Base-by-base conservation (phyloP, 2,113 vertebrate species). In the Dolichallabes microphthalmus region DNA sequence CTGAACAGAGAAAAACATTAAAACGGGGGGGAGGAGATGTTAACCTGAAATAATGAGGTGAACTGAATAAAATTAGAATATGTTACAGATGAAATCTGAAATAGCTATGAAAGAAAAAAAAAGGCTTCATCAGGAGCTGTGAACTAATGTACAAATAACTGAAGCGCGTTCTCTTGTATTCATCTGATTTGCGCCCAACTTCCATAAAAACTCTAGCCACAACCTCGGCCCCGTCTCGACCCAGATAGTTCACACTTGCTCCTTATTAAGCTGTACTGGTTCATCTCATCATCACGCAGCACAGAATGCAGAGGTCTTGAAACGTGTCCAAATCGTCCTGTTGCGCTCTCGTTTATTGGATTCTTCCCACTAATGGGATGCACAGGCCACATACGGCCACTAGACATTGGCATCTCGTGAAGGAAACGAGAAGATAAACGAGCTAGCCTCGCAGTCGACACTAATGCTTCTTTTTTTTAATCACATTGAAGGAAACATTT, bases 291-390 rank as follows among this genome's bases (percentile, higher is more conserved):
- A 73, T 35, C 53, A 60, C 13, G 74, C 39, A 25, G 35, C 22
- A 27, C 69, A 83, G 53, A 75, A 55, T 35, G 77, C 77, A 64
- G 60, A 57, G 85, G 79, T 45, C 25, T 53, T 85, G 86, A 85
- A 69, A 30, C 12, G 32, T 53, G n/a, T 80, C 86, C 83, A 85
- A 22, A 19, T 39, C 27, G 52, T 53, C 61, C 39, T 61, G 83
- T 77, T 82, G 60, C 30, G 53, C 20, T 58, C 39, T 77, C 1
- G 15, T 79, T 69, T 82, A 87, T 77, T 80, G 86, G 69, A 81
- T 85, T 66, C 55, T 76, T 76, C 45, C 66, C 60, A 58, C 79
- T 82, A 68, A 85, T 76, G 61, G 35, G 55, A 73, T 85, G 8
- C 19, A 60, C 60, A 55, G 35, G 77, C n/a, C 78, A 58, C 35